Conservation (phyloP, 2,113 vertebrate genomes). For the Gorilla gorilla region DNA sequence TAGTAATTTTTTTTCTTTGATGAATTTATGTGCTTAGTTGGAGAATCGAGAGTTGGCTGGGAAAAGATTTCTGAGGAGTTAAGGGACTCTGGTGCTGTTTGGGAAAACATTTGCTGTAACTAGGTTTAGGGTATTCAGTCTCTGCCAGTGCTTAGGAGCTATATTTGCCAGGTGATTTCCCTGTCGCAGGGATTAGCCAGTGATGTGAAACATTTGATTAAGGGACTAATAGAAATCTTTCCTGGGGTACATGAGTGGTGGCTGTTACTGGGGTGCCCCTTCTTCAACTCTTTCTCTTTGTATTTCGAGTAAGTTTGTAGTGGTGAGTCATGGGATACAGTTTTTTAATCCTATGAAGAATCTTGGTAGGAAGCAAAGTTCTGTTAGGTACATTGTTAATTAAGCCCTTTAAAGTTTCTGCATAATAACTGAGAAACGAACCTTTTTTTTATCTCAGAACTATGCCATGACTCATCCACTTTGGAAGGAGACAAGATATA, state of each 20-base stretch:
- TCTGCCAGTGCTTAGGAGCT: constrained; percentile 42
- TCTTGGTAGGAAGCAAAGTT: constrained; percentile 28
- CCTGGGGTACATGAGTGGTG: neutral
- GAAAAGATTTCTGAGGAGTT: neutral
- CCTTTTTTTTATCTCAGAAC: neutral
- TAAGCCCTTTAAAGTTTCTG: neutral
- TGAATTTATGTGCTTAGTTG: constrained; percentile 14
- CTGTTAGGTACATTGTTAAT: neutral
- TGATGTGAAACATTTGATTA: constrained; percentile 49
- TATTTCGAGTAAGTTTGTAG: neutral
- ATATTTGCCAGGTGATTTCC: constrained; percentile 42
- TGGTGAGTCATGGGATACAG: neutral
- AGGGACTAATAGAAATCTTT: constrained; percentile 33
- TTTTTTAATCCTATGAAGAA: neutral
- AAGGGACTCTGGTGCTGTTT: neutral
- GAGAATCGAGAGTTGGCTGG: neutral
- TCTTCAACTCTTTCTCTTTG: neutral
- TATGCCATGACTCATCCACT: neutral
- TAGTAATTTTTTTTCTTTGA: neutral
- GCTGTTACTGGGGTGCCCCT: neutral
- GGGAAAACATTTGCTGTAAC: constrained; percentile 51
- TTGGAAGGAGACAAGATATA: neutral
- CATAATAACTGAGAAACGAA: neutral
- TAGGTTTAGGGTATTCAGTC: constrained; percentile 13
- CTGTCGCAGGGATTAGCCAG: constrained; percentile 42